Conservation (phyloP, 2,113 vertebrate genomes). For the Carassius gibelio region DNA sequence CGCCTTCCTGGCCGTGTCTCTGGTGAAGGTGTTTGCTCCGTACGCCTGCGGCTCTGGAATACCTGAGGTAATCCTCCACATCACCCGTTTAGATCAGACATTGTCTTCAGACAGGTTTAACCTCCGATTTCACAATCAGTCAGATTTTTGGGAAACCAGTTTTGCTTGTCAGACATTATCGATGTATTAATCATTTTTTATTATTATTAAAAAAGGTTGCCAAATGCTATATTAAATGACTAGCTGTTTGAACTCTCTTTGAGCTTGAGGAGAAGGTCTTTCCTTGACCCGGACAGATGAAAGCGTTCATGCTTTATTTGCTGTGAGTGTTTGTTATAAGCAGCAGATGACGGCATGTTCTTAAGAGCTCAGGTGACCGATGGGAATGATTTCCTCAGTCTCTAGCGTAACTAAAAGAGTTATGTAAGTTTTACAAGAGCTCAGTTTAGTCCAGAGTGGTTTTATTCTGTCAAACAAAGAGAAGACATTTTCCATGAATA, state of each 20-base stretch:
- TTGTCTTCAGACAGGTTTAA: not conserved
- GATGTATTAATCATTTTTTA: not conserved
- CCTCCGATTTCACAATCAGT: not conserved
- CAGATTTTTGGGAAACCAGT: not conserved
- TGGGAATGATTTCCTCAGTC: not conserved
- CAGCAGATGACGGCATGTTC: not conserved
- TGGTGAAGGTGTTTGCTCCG: constrained; percentile 96
- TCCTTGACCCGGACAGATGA: no score
- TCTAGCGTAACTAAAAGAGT: not conserved
- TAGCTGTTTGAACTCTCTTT: not conserved
- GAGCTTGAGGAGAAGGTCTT: no score
- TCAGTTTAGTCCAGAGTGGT: not conserved
- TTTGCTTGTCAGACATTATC: not conserved
- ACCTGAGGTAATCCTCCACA: constrained; percentile 84
- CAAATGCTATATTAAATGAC: not conserved
- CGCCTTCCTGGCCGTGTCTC: constrained; percentile 93
- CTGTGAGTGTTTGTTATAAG: not conserved
- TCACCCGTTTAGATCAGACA: not conserved
- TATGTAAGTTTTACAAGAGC: not conserved
- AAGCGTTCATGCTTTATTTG: no score
- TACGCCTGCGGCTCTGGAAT: constrained; percentile 98
- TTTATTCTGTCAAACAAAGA: not conserved
- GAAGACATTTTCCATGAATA: not conserved
- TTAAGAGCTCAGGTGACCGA: not conserved
- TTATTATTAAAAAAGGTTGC: not conserved